A percentile compares a stretch with the other conserved stretches of the same genome.
Conservation (phyloP, 2,888 invertebrate genomes). For the Drosophila rubida region DNA sequence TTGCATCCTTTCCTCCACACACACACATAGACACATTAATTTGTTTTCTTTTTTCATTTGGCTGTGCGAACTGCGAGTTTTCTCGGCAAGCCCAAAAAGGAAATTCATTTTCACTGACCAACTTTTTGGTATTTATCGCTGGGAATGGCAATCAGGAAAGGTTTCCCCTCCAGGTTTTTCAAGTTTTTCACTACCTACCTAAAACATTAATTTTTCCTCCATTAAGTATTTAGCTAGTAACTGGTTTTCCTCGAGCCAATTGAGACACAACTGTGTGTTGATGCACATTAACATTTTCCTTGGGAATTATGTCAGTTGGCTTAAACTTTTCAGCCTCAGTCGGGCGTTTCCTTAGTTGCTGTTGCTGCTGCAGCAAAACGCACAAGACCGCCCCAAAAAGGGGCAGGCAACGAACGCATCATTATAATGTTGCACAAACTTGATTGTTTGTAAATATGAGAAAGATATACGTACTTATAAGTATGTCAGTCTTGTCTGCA, state of each 20-base stretch:
- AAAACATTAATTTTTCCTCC: conserved; percentile 40
- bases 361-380: conserved; percentile 24
- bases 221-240: conserved; percentile 56
- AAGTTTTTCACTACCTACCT: conserved; percentile 45
- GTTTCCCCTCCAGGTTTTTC: conserved; percentile 43
- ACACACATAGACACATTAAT: conserved; percentile 19
- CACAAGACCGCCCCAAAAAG: conserved; percentile 21
- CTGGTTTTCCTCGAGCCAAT: conserved; percentile 61
- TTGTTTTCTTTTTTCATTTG: conserved; percentile 14
- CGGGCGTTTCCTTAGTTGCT: conserved; percentile 44
- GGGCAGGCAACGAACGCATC: conserved; percentile 9
- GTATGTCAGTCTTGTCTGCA: conserved; percentile 12
- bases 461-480: conserved; percentile 27
- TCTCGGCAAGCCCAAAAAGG: conserved; percentile 47
- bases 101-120: conserved; percentile 72
- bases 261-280: conserved; percentile 74
- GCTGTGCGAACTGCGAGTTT: conserved; percentile 3
- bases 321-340: conserved; percentile 1
- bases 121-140: conserved; percentile 50
- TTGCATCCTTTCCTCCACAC: conserved; percentile 57
- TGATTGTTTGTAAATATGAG: conserved; percentile 68
- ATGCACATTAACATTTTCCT: conserved; percentile 73
- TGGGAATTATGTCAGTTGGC: conserved; percentile 75
- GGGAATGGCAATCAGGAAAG: conserved; percentile 66
- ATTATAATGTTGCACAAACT: conserved; percentile 49